Evolutionary conservation across 2,797 vertebrate genomes (phyloP).

Genomic region (Periparus ater): DNA sequence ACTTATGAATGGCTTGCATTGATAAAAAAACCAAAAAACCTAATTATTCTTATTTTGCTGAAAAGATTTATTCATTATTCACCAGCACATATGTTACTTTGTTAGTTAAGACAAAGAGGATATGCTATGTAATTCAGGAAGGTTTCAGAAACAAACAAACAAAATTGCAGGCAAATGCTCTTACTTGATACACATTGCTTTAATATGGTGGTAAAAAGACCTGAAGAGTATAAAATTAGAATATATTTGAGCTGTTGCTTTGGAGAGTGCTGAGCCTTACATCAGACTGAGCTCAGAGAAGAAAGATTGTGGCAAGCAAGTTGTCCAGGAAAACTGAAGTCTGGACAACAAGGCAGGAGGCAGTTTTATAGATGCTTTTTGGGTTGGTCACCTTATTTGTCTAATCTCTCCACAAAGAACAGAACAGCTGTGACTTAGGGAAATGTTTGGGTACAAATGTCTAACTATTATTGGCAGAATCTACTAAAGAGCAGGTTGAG

Average conservation of each 20-base stretch:
- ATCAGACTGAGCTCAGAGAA: background rate
- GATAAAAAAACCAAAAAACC: background rate
- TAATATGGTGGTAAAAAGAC: background rate
- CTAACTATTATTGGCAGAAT: background rate
- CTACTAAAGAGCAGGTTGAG: background rate
- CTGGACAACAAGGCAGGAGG: background rate
- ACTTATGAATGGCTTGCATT: background rate
- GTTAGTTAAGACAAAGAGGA: background rate
- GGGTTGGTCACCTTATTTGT: background rate
- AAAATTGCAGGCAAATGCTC: background rate
- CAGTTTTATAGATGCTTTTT: background rate
- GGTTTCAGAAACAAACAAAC: background rate
- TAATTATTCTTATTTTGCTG: background rate
- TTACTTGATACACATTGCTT: background rate
- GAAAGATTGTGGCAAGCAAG: background rate
- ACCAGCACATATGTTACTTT: background rate
- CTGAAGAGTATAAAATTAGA: background rate
- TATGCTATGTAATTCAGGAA: background rate
- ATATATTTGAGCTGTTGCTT: background rate
- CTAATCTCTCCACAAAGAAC: background rate
- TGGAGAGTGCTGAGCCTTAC: background rate
- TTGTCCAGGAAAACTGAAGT: background rate
- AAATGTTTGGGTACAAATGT: background rate
- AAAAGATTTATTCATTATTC: background rate
- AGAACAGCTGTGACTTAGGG: background rate